Base-by-base conservation (phyloP, 2,113 vertebrate species). In the Megaceryle torquata region DNA sequence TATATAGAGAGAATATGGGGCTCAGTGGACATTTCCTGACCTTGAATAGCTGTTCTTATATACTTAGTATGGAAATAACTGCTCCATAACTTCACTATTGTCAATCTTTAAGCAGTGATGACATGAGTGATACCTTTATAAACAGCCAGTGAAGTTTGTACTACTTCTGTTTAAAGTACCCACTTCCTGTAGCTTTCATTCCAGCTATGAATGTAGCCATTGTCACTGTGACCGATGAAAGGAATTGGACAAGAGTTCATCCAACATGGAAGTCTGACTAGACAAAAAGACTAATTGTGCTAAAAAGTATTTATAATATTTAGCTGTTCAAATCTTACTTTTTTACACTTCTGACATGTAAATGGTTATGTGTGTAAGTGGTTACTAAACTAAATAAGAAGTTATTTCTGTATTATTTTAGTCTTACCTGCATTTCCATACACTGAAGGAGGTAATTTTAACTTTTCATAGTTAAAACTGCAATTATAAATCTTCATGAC, bases 171-270 rank as follows among this genome's bases (percentile, higher is more conserved):
- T 80, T 86, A n/a, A 31, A 25, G 5, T 46, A 31, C 4, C 5
- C 67, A 1, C 22, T 59, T 7, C 3, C 18, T 74, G 9, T 2
- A 4, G 8, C 9, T 81, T 53, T 85, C 29, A 71, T 15, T 41
- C 16, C 53, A 26, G 13, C n/a, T 54, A 15, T 9, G 2, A 68
- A 41, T 1, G 1, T 10, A 76, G 2, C 2, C 15, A 15, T 54
- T 71, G 15, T 11, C 29, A 9, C 10, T 29, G 3, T 17, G 17
- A 33, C 4, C 54, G 10, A 6, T 75, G n/a, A 90, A 50, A 4
- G 11, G 2, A 85, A 46, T 31, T 12, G 57, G 17, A 61, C 15
- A 64, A 68, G 16, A 70, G 18, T 39, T 82, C 13, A 2, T 63
- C 22, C 53, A 12, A 31, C 12, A 22, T 5, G 14, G 15, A 57